Conservation (phyloP, 2,888 invertebrate genomes). For the Synergus itoensis region DNA sequence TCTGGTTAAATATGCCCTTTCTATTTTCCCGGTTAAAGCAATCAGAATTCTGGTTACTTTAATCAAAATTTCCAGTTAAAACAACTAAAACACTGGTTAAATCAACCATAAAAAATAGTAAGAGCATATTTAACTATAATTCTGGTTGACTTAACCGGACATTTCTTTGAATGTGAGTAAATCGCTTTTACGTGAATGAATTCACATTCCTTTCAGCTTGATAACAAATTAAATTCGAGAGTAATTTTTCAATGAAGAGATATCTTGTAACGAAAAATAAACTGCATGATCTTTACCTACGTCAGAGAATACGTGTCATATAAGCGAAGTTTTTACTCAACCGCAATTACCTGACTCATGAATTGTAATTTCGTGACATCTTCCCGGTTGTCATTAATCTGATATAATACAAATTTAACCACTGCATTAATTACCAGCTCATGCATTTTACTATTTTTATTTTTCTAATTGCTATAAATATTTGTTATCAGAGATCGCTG, state of each 20-base stretch:
- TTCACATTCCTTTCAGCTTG: not conserved
- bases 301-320: constrained; percentile 15
- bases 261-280: constrained; percentile 10
- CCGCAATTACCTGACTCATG: constrained; percentile 31
- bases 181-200: constrained; percentile 9
- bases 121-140: too few species aligned
- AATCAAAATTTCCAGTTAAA: too few species aligned
- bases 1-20: too few species aligned
- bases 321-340: constrained; percentile 8
- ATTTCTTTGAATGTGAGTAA: not conserved
- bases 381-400: not conserved
- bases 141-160: too few species aligned
- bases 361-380: constrained; percentile 8
- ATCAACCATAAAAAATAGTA: too few species aligned
- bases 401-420: not conserved
- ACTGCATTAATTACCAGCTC: not conserved
- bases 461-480: not conserved
- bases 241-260: constrained; percentile 15
- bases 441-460: constrained; percentile 1
- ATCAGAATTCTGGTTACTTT: too few species aligned
- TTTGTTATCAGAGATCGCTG: not conserved
- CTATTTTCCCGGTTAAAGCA: too few species aligned
- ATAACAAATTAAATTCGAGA: not conserved
- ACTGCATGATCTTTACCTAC: constrained; percentile 1
- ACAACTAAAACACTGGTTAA: too few species aligned